A percentile compares a stretch with the other conserved stretches of the same genome.
phyloP scores from a whole-genome alignment of 1,140 invertebrate genomes.

The Laupala kohalensis region DNA sequence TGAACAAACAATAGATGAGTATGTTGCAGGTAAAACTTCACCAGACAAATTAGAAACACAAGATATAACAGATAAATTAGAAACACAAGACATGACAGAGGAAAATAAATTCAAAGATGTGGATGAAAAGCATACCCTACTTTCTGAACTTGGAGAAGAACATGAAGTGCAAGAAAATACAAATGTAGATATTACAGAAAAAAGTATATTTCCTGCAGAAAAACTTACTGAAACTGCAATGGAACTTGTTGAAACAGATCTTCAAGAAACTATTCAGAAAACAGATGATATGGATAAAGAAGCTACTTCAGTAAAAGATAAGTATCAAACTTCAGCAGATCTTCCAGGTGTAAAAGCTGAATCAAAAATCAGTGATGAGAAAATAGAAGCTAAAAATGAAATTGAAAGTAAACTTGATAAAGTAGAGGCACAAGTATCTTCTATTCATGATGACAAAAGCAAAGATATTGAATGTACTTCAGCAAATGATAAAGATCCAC shows the following conservation, averaged over 20 bases:
- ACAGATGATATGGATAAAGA: neutral
- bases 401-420: neutral
- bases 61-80: constrained; percentile 5
- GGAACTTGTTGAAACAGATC: neutral
- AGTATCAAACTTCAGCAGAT: constrained; percentile 20
- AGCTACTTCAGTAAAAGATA: constrained; percentile 8
- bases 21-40: no score
- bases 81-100: neutral
- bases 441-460: neutral
- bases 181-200: neutral
- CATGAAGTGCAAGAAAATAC: constrained; percentile 3
- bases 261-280: neutral
- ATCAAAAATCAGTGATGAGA: constrained; percentile 10
- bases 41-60: constrained; percentile 1
- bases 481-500: neutral
- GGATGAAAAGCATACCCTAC: constrained; percentile 4
- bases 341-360: neutral
- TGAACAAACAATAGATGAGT: no score
- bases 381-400: constrained; percentile 2
- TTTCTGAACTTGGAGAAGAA: neutral
- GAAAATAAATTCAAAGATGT: constrained; percentile 9
- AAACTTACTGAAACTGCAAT: neutral
- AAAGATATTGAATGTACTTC: neutral
- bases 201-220: neutral
- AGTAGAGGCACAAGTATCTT: neutral